These are phyloP conservation scores for Ariolimax columbianus DNA, from an alignment of 2,888 invertebrate species.

Conservation along the genomic window DNA sequence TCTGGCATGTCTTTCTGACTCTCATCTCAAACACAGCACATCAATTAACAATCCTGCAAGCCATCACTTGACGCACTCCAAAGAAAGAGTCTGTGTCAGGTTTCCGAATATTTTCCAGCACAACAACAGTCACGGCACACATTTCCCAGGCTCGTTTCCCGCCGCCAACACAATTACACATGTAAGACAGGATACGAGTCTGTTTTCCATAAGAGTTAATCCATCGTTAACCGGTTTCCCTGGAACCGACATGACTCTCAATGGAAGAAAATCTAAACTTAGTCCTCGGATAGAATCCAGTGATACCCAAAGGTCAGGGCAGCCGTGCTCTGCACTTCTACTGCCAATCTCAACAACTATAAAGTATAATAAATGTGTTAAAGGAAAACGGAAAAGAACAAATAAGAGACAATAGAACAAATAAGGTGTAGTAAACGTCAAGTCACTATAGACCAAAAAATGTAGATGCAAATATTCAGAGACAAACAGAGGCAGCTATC, in stretches of 20 bases:
- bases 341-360: conserved; percentile 30
- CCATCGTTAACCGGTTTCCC: neutral
- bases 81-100: conserved; percentile 13
- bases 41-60: no score
- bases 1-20: neutral
- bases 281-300: conserved; percentile 11
- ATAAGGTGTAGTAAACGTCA: no score
- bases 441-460: no score
- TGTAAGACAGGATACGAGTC: conserved; percentile 23
- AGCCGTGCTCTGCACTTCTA: conserved; percentile 26
- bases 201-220: conserved; percentile 25
- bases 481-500: neutral
- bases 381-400: neutral
- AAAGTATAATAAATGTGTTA: neutral
- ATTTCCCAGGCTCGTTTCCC: neutral
- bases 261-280: conserved; percentile 1
- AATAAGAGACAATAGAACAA: neutral
- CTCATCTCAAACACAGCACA: neutral
- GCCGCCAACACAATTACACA: neutral
- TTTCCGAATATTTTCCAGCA: conserved; percentile 41
- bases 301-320: neutral
- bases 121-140: neutral
- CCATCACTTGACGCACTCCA: neutral
- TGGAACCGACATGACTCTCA: neutral
- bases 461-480: neutral